Percentiles rank a stretch among this genome's conserved stretches.
Conservation (phyloP, 2,797 vertebrate genomes). For the Poeciliopsis gracilis region DNA sequence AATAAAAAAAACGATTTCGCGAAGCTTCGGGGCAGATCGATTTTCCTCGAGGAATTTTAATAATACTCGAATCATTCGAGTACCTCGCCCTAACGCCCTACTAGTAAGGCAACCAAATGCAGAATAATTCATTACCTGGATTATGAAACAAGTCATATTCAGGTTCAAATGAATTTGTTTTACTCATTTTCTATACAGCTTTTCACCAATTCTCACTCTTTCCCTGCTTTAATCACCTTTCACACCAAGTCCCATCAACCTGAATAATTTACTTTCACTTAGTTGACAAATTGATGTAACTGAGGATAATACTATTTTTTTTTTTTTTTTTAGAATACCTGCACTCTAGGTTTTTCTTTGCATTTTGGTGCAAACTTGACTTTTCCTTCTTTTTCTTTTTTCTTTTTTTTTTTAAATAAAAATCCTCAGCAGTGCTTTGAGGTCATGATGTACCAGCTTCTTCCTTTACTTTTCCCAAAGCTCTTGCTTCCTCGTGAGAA, state of each 20-base stretch:
- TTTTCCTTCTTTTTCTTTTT: neutral
- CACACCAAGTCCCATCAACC: constrained; percentile 12
- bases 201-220: neutral
- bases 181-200: neutral
- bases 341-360: neutral
- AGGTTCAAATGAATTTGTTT: neutral
- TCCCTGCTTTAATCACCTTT: neutral
- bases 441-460: neutral
- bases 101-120: neutral
- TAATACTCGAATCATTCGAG: no score
- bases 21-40: no score
- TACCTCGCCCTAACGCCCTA: no score
- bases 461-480: constrained; percentile 10
- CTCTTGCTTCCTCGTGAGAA: constrained; percentile 1
- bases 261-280: constrained; percentile 7
- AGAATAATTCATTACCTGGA: neutral
- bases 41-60: no score
- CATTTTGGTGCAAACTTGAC: neutral
- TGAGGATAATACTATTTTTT: neutral
- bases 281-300: constrained; percentile 33
- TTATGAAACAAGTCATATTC: neutral
- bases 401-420: neutral
- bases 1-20: no score
- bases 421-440: constrained; percentile 1
- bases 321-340: neutral